These are phyloP conservation scores for Mohoua ochrocephala DNA, from an alignment of 2,113 vertebrate species.

Conservation along the genomic window DNA sequence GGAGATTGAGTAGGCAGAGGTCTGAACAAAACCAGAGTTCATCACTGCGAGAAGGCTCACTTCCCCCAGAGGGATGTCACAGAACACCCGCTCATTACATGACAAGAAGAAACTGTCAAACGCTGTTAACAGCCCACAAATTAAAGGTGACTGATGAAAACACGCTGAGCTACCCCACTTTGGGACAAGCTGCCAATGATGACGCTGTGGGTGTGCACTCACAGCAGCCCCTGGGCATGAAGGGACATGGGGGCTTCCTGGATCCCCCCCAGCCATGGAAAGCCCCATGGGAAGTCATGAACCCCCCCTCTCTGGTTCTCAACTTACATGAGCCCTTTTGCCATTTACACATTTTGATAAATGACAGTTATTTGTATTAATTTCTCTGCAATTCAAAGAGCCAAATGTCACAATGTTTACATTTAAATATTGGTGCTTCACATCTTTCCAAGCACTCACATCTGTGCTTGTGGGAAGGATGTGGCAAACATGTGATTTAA, in stretches of 20 bases:
- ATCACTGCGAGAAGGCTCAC: neutral
- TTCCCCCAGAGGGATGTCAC: neutral
- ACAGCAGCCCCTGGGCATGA: neutral
- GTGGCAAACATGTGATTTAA: neutral
- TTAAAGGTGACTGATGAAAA: neutral
- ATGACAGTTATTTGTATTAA: neutral
- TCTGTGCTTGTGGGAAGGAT: neutral
- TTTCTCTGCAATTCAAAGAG: neutral
- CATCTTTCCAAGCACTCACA: neutral
- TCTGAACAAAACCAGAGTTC: neutral
- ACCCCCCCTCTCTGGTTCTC: neutral
- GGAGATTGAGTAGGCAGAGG: neutral
- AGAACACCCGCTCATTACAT: accelerated
- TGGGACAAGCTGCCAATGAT: accelerated
- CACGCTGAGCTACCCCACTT: neutral
- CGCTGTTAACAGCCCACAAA: neutral
- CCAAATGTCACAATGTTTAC: neutral
- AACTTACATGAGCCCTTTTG: accelerated
- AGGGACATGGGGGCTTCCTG: neutral
- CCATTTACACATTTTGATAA: neutral
- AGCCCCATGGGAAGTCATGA: neutral
- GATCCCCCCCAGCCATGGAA: accelerated
- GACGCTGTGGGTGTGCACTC: neutral
- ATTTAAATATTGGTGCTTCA: neutral
- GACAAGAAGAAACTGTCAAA: neutral